Evolutionary conservation across 2,113 vertebrate genomes (phyloP), one percentile per base, ranked within the genome.

Genomic region (Hyperopisus bebe): DNA sequence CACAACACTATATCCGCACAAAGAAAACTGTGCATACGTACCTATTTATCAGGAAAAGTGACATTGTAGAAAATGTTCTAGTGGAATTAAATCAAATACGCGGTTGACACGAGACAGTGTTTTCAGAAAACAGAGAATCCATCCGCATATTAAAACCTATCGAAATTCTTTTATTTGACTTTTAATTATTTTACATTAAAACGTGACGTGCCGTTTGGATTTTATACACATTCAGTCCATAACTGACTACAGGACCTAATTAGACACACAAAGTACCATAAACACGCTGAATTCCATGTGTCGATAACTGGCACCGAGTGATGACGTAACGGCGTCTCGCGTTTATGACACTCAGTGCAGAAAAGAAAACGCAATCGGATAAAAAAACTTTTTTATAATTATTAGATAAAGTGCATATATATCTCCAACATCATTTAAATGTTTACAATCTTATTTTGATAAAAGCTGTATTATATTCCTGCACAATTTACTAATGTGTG

Each of bases 31-130:
- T 13, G 6, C 42, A 27, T 51, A 70, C 89, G 48, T 90, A 95
- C 95, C 95, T 94, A 90, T 95, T 94, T 3, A 95, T 92, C 1
- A 91, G 11, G 91, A 95, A 95, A 55, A 95, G 92, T 39, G 94
- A 92, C 95, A 95, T 95, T 19, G 51, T 53, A 11, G 11, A 70
- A 50, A 46, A 39, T 24, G 39, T 1, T 58, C 8, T 46, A 58
- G 9, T 58, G 2, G 27, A 44, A 51, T 35, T 53, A 46, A 89
- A 80, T 89, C 66, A 84, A 4, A 21, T 1, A 46, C 82, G 8
- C 10, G 9, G 39, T 55, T 58, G 80, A 21, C 19, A 89, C 46
- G 10, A 17, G 5, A 19, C 13, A 47, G 39, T 47, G 1, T 84
- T 47, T n/a, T 87, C n/a, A 19, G 48, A 21, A n/a, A 17, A 87